phyloP scores from a whole-genome alignment of 2,888 invertebrate species.

The Ametastegia equiseti region DNA sequence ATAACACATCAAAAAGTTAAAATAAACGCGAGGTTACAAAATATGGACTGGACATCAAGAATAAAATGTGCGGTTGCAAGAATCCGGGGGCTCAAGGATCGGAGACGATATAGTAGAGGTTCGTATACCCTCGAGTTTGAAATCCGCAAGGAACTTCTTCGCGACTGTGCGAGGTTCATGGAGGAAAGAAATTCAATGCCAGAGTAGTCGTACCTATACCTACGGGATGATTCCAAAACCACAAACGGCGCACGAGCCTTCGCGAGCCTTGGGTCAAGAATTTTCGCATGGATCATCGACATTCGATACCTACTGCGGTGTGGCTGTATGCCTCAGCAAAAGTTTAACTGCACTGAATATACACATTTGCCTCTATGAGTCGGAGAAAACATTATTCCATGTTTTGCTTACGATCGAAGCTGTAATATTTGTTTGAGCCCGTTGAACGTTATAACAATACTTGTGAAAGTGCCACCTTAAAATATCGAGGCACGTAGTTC shows the following conservation, averaged over 20 bases:
- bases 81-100: not conserved
- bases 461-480: not conserved
- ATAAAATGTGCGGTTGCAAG: not conserved
- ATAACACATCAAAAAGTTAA: not conserved
- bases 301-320: constrained; percentile 30
- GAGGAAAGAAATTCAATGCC: constrained; percentile 24
- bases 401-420: not conserved
- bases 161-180: not conserved
- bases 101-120: not conserved
- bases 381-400: not conserved
- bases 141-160: not conserved
- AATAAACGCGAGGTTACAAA: not conserved
- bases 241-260: constrained; percentile 40
- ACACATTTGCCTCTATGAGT: not conserved
- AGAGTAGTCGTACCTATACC: constrained; percentile 3
- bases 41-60: not conserved
- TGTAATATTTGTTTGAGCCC: not conserved
- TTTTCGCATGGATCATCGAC: constrained; percentile 25
- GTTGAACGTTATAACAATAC: not conserved
- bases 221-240: constrained; percentile 22
- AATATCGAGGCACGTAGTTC: constrained; percentile 13
- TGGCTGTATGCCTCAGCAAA: not conserved
- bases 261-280: not conserved
- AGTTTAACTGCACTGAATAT: not conserved
- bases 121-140: constrained; percentile 16